These are phyloP conservation scores for Syngnathus rostellatus DNA, from an alignment of 2,797 vertebrate genomes.

Conservation along the genomic window DNA sequence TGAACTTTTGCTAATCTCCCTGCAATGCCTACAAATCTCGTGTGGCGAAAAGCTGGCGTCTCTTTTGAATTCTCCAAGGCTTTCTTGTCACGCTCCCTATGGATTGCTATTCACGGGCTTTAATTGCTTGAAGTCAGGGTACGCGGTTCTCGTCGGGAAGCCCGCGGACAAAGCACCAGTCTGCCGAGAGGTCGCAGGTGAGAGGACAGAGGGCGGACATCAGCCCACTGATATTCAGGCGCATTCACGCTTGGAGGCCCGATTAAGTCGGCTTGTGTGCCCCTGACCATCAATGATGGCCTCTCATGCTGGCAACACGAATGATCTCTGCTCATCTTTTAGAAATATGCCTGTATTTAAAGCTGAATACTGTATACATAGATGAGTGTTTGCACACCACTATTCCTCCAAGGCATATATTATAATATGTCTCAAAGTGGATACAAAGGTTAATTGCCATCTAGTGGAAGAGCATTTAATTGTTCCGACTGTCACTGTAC, in stretches of 20 bases:
- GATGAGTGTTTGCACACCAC: neutral
- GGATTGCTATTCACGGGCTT: slow-evolving; percentile 46
- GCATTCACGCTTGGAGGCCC: slow-evolving; percentile 10
- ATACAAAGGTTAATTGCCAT: neutral
- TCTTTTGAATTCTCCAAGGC: slow-evolving; percentile 37
- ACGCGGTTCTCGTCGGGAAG: slow-evolving; percentile 18
- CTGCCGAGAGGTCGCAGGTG: slow-evolving; percentile 27
- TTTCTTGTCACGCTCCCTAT: slow-evolving; percentile 26
- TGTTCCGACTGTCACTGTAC: neutral
- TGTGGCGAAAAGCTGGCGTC: slow-evolving; percentile 18
- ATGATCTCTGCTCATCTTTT: neutral
- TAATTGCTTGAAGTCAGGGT: slow-evolving; percentile 47
- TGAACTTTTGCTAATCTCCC: slow-evolving; percentile 4
- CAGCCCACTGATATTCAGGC: slow-evolving; percentile 29
- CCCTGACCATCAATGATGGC: slow-evolving; percentile 9
- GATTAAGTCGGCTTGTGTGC: slow-evolving; percentile 10
- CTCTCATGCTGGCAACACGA: slow-evolving; percentile 9
- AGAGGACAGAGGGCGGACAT: slow-evolving; percentile 24
- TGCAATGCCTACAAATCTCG: neutral
- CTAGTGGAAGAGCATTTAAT: neutral
- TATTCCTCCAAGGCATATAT: neutral
- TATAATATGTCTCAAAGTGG: neutral
- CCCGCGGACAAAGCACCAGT: slow-evolving; percentile 24
- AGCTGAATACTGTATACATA: neutral
- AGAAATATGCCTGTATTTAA: neutral